These are phyloP conservation scores for Aromia moschata DNA, from an alignment of 2,888 invertebrate species.

Conservation along the genomic window DNA sequence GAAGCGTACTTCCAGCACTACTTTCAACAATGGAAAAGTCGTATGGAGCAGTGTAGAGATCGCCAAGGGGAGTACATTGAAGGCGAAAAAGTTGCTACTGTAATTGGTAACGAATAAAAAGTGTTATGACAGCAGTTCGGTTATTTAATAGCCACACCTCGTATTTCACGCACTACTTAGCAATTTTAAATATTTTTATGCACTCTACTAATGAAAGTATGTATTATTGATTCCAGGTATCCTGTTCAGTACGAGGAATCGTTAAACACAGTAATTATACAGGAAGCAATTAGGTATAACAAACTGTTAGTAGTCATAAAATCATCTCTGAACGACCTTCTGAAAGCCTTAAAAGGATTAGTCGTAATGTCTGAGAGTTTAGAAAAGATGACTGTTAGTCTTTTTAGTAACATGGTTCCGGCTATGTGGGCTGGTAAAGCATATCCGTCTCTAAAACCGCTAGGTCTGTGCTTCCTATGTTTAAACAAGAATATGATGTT, in stretches of 20 bases:
- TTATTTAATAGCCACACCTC: too few species aligned
- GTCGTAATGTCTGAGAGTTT: conserved; percentile 81
- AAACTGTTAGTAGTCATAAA: conserved; percentile 69
- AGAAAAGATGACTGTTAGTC: conserved; percentile 73
- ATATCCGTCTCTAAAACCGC: conserved; percentile 75
- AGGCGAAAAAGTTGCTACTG: too few species aligned
- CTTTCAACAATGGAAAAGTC: too few species aligned
- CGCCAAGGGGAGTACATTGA: too few species aligned
- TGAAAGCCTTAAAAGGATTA: conserved; percentile 79
- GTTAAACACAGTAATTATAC: conserved; percentile 86
- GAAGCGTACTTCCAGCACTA: too few species aligned
- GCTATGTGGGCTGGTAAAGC: conserved; percentile 74
- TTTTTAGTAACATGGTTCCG: conserved; percentile 77
- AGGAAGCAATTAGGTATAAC: conserved; percentile 86
- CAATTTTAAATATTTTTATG: too few species aligned
- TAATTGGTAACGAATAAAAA: too few species aligned
- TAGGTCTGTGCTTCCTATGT: conserved; percentile 65
- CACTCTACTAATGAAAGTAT: too few species aligned
- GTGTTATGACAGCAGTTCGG: too few species aligned
- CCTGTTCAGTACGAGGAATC: conserved; percentile 89
- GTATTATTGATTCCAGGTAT: conserved; percentile 75
- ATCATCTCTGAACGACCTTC: conserved; percentile 68
- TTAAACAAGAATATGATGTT: not conserved
- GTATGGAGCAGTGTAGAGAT: too few species aligned
- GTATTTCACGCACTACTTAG: too few species aligned